Conservation (phyloP, 2,113 vertebrate genomes). For the Amia ocellicauda region DNA sequence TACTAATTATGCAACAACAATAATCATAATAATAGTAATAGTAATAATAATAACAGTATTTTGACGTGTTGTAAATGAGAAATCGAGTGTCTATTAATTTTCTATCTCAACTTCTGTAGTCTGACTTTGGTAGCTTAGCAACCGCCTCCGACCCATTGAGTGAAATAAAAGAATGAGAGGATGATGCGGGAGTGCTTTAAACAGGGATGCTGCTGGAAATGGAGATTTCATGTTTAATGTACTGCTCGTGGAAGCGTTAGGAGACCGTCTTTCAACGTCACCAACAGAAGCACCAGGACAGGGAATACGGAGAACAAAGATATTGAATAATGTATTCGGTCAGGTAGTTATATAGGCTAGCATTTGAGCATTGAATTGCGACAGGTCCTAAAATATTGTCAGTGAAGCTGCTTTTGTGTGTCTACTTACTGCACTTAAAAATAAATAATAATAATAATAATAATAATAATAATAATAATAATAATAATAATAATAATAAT, state of each 20-base stretch:
- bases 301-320: not conserved
- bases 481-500: too few relatives aligned
- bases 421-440: too few relatives aligned
- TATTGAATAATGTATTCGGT: not conserved
- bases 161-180: slow-evolving; percentile 51
- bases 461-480: too few relatives aligned
- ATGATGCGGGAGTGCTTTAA: slow-evolving; percentile 39
- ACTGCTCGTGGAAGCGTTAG: slow-evolving; percentile 3
- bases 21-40: not conserved
- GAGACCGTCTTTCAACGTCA: slow-evolving; percentile 44
- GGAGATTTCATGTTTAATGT: slow-evolving; percentile 14
- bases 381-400: too few relatives aligned
- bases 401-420: too few relatives aligned
- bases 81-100: slow-evolving; percentile 55
- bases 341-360: too few relatives aligned
- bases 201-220: not conserved
- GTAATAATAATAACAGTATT: slow-evolving; percentile 9
- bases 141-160: slow-evolving; percentile 68
- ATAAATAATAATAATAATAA: too few relatives aligned
- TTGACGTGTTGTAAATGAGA: slow-evolving; percentile 54
- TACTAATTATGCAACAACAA: not conserved
- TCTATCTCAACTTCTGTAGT: slow-evolving; percentile 62
- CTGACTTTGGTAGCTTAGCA: slow-evolving; percentile 72
- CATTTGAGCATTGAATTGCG: too few relatives aligned
- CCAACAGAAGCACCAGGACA: not conserved